Evolutionary conservation across 2,113 vertebrate species (phyloP).

Genomic region (Xenopus borealis): DNA sequence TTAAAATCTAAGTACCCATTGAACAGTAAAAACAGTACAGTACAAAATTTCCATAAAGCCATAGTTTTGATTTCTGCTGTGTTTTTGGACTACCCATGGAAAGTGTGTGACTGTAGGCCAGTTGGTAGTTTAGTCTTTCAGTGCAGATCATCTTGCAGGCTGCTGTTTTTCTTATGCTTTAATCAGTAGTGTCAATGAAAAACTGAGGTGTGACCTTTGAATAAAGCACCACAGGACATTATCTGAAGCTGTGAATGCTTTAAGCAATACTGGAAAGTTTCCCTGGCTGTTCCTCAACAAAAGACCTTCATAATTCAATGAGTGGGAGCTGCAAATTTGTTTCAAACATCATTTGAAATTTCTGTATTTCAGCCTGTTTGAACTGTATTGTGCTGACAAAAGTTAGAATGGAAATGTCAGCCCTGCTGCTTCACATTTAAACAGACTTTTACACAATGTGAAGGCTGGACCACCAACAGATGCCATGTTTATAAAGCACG

Average conservation of each 20-base stretch:
- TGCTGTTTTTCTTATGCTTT: conserved; percentile 32
- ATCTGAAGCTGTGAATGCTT: conserved; percentile 41
- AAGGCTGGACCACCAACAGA: conserved; percentile 20
- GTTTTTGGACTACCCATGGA: neutral
- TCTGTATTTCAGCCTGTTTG: conserved; percentile 42
- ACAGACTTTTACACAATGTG: conserved; percentile 29
- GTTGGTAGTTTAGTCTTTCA: conserved; percentile 39
- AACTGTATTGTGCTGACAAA: conserved; percentile 40
- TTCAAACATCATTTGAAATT: conserved; percentile 33
- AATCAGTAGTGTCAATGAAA: conserved; percentile 40
- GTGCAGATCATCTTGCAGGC: conserved; percentile 34
- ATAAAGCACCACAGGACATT: conserved; percentile 37
- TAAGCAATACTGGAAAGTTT: conserved; percentile 42
- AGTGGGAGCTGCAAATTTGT: conserved; percentile 25
- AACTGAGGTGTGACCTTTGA: conserved; percentile 39
- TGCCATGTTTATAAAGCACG: conserved; percentile 18
- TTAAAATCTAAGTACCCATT: neutral
- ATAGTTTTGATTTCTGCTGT: neutral
- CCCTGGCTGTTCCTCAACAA: conserved; percentile 31
- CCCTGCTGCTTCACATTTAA: conserved; percentile 40
- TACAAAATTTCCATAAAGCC: neutral
- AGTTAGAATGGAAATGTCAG: conserved; percentile 41
- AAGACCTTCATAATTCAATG: conserved; percentile 43
- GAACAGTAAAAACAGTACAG: too few species aligned
- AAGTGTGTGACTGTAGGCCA: conserved; percentile 1